Base-by-base conservation (phyloP, 2,888 invertebrate genomes). In the Dioctria rufipes region DNA sequence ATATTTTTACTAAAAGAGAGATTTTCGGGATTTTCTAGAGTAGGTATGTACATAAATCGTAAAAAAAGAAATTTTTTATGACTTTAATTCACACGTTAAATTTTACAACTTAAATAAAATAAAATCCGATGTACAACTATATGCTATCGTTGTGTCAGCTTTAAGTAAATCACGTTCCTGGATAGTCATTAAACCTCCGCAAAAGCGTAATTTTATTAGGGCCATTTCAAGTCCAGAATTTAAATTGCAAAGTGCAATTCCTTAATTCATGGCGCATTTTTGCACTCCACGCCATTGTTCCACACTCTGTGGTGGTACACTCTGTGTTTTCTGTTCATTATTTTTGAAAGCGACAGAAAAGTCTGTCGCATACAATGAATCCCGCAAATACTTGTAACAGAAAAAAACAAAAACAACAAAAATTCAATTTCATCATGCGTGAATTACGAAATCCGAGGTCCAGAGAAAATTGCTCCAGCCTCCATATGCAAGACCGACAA, bases 161-260 rank as follows among this genome's bases (percentile, higher is more conserved):
- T 75, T 25, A 63, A 66, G 67, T 79, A 79, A 66, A 79, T 65
- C 79, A 79, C 79, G 79, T 79, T 49, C 66, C 67, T 13, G 37
- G 8, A 25, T 11, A 67, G 60, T 66, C 67, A 67, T 79, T 79
- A 79, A 79, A 79, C 58, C 79, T 58, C 67, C 66, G 67, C 67
- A 67, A 13, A 25, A 79, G 67, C 42, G 79, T 65, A 79, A 66
- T 79, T 79, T 79, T 79, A 79, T 79, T 66, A 66, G 67, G 67
- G 66, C 67, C 79, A 79, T 66, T 66, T 46, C 65, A 78, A 66
- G 65, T 46, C 51, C 78, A 79, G 66, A 66, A 79, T 79, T 58
- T 67, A 79, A 79, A 67, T 79, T 66, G 67, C 79, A 39, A 67
- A 79, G 43, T 79, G 67, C 79, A 79, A 67, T 79, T 66, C 58